Evolutionary conservation across 2,888 invertebrate species (phyloP), one percentile per base, ranked within the genome.

Genomic region (Lydus trimaculatus): DNA sequence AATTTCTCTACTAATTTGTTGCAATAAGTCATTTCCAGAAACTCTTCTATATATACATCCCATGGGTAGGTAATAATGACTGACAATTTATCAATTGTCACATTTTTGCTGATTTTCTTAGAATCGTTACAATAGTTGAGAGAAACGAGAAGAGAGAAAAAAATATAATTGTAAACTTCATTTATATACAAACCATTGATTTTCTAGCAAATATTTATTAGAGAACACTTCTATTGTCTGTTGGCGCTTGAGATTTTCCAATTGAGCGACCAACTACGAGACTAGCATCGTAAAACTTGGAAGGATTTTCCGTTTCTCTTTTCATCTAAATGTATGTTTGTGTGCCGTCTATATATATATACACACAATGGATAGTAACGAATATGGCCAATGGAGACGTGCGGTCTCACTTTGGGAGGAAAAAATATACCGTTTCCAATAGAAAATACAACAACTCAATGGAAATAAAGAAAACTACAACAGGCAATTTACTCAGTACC

Each of bases 181-280:
- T 76, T 76, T 75, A 67, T 69, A 76, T 75, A 75, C 76, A 72
- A 69, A 73, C 69, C 75, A 69, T 66, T 65, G 68, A 65, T 61
- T 71, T 74, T 73, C 67, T 72, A 66, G 72, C 78, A 77, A 78
- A 78, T 78, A 77, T 78, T 77, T 78, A 78, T 76, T 76, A 76
- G 76, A 76, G 20, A 74, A 72, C 73, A 70, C 66, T 75, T 74
- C 66, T 76, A 75, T 76, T 77, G 75, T 78, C 73, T 74, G 75
- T 72, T 73, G 73, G 76, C 74, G 75, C 72, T 73, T 67, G 72
- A 76, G 74, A 77, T 77, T 76, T 78, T 77, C 76, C 77, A 76
- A 76, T 77, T 78, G 74, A 73, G 72, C 71, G 74, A 70, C 63
- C 75, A 72, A 39, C 71, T 72, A 69, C 72, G 72, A 74, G 75